Conservation (phyloP, 2,888 invertebrate species). For the Acrocera orbiculus region DNA sequence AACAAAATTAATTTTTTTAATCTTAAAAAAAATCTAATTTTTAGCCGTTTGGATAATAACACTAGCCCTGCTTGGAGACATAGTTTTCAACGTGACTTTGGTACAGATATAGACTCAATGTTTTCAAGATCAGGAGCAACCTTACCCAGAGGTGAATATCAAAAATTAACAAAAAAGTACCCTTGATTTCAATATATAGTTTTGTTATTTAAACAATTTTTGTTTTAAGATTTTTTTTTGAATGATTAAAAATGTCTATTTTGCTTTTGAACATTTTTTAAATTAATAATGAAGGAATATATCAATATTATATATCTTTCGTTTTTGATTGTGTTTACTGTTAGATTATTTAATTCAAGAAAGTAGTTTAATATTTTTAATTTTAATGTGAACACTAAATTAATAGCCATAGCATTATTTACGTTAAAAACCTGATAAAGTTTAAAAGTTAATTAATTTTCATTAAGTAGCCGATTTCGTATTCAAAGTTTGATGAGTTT, state of each 20-base stretch:
- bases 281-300: too few species aligned
- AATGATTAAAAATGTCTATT: conserved; percentile 3
- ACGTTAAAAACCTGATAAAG: too few species aligned
- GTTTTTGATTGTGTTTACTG: conserved; percentile 3
- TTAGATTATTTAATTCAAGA: too few species aligned
- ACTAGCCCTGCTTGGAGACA: conserved; percentile 38
- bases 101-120: conserved; percentile 55
- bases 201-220: conserved; percentile 18
- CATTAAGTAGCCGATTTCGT: too few species aligned
- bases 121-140: conserved; percentile 41
- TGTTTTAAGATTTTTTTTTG: conserved; percentile 4
- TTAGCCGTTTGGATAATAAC: conserved; percentile 25
- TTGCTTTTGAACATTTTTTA: too few species aligned
- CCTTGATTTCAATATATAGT: too few species aligned
- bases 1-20: too few species aligned
- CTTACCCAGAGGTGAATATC: conserved; percentile 52
- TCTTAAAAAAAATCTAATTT: conserved; percentile 17
- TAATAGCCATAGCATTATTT: too few species aligned
- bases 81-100: conserved; percentile 47
- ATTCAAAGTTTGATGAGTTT: too few species aligned
- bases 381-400: too few species aligned
- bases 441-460: too few species aligned
- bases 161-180: conserved; percentile 31
- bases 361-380: too few species aligned
- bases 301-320: conserved; percentile 3